Conservation (phyloP, 2,797 vertebrate genomes). For the Phalanger gymnotis region DNA sequence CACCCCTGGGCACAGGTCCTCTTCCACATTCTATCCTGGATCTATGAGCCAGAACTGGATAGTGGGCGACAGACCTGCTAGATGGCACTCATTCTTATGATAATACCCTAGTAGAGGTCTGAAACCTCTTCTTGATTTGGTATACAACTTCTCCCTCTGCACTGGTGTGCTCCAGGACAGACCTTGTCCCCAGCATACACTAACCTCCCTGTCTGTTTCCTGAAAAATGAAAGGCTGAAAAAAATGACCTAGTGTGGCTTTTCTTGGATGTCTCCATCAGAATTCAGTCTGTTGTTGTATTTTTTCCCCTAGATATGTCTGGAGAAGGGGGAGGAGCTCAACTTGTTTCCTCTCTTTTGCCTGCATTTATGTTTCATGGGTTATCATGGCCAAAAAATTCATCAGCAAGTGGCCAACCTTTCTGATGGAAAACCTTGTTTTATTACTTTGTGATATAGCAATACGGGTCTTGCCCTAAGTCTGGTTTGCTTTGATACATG, state of each 20-base stretch:
- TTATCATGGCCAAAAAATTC: background rate
- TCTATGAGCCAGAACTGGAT: background rate
- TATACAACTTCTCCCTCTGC: background rate
- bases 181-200: background rate
- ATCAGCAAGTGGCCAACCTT: background rate
- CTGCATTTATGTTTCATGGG: background rate
- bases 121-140: background rate
- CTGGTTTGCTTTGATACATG: background rate
- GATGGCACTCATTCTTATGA: background rate
- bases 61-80: background rate
- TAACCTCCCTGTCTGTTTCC: background rate
- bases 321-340: background rate
- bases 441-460: background rate
- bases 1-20: background rate
- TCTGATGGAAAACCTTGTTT: background rate
- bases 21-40: background rate
- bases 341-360: background rate
- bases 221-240: background rate
- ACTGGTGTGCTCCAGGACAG: background rate
- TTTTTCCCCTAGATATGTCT: background rate
- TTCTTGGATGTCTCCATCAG: background rate
- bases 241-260: background rate
- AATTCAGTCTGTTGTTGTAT: background rate
- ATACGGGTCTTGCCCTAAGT: background rate
- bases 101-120: background rate